Evolutionary conservation across 1,140 invertebrate genomes (phyloP), one percentile per base, ranked within the genome.

Genomic region (Panulirus ornatus): DNA sequence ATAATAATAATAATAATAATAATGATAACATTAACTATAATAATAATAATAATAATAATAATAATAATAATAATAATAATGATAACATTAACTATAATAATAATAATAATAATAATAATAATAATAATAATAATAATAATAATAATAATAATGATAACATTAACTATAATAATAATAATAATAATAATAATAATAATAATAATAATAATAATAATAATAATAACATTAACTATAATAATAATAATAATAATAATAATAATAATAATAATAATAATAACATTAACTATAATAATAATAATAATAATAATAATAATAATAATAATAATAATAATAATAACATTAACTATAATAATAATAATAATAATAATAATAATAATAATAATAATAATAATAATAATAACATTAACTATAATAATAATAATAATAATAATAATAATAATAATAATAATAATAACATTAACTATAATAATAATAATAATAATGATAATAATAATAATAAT

Each of bases 381-480:
- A 54, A 22, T 54, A 54, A 22, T 54, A 54, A 22, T 54, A 54
- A 22, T 54, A 22, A 22, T 54, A 22, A 22, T 54, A 22, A 22
- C 22, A 22, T 9, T 54, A 22, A 22, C 22, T 9, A 22, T 54
- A 22, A 22, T 54, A 22, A 30, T 70, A 5, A 30, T 70, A 70
- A 30, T 40, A 78, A 38, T 78, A 42, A 38, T 78, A 78, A 38
- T 78, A 78, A 22, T 78, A 78, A 38, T 78, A 78, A 38, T 78
- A 38, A 22, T 78, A 38, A 38, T 78, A 38, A 38, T 78, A 38
- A 38, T 78, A 42, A 38, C 42, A 38, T 22, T 78, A 78, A 38
- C 42, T 38, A 38, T 42, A 42, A 38, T 78, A 38, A 38, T 75
- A 36, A 36, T 75, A 9, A 36, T 75, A 36, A 36, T 75, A 36